Evolutionary conservation across 2,888 invertebrate species (phyloP), one percentile per base, ranked within the genome.

Genomic region (Brachylomia viminalis): DNA sequence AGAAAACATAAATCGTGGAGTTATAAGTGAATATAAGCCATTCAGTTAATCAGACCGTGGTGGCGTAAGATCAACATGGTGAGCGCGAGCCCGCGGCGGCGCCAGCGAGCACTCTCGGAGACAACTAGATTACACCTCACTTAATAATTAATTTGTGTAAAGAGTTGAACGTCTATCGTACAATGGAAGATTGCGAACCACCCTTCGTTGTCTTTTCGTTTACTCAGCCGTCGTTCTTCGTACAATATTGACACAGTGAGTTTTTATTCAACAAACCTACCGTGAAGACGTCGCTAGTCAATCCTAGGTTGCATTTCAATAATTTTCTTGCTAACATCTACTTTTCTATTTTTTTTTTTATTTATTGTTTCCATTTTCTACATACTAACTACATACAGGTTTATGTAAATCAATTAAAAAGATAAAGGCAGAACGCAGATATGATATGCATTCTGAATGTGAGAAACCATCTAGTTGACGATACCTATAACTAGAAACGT

Each of bases 81-180:
- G 83, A 86, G 85, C 23, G 77, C 87, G 83, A 84, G 84, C 78
- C 89, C 80, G 77, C 80, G 80, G 83, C 77, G 87, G 68, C 75
- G 66, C 64, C 78, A 66, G 68, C 76, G 69, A 66, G 82, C 82
- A 70, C 73, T 74, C 82, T 77, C 84, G 85, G 89, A 89, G 89
- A 89, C 90, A 90, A 90, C 93, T 91, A 94, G 94, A 94, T 95
- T 94, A 95, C 91, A 91, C 91, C 90, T 89, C 91, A 90, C 86
- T 92, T 94, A 94, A 96, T 95, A 93, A 95, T 96, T 95, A 93
- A 95, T 92, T 91, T 93, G 93, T 93, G 92, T 92, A 96, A 96
- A 95, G 96, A 96, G 96, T 95, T 95, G 90, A 91, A 89, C 84
- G 88, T 87, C 88, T 87, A 82, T 85, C 83, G 77, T 83, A 92